These are phyloP conservation scores for Acipenser ruthenus DNA, from an alignment of 2,797 vertebrate species.

Conservation along the genomic window DNA sequence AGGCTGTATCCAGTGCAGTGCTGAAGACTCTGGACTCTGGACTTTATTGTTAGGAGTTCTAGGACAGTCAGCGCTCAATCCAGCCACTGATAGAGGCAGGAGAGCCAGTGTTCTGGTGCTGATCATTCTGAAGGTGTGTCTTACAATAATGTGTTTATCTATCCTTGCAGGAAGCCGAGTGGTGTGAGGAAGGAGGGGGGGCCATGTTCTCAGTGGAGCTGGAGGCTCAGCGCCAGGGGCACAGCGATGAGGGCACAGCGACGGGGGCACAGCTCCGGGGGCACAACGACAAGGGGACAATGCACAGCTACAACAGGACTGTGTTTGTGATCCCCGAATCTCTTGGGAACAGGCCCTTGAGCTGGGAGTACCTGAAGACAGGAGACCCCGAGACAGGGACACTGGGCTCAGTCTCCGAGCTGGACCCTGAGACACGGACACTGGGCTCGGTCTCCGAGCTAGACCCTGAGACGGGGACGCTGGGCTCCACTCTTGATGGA, in stretches of 20 bases:
- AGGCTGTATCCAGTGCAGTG: no score
- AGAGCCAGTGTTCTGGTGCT: no score
- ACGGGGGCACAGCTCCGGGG: slow-evolving; percentile 30
- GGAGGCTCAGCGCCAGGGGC: slow-evolving; percentile 32
- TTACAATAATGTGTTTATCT: no score
- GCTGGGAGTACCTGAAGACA: slow-evolving; percentile 63
- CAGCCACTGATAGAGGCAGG: no score
- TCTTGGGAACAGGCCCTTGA: slow-evolving; percentile 26
- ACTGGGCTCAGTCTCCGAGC: slow-evolving; percentile 44
- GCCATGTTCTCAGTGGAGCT: slow-evolving; percentile 30
- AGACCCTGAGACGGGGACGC: slow-evolving; percentile 30
- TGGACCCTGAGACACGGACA: slow-evolving; percentile 44
- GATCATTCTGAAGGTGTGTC: no score
- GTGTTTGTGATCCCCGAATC: slow-evolving; percentile 56
- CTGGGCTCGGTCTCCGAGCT: slow-evolving; percentile 45
- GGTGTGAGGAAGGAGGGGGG: slow-evolving; percentile 23
- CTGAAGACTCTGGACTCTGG: no score
- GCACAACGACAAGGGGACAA: slow-evolving; percentile 15
- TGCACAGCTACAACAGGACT: slow-evolving; percentile 43
- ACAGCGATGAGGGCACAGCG: slow-evolving; percentile 31
- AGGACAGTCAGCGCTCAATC: no score
- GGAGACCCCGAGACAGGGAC: slow-evolving; percentile 35
- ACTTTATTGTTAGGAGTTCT: no score
- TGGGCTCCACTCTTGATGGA: slow-evolving; percentile 39
- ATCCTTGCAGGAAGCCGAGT: slow-evolving; percentile 33